Evolutionary conservation across 2,888 invertebrate species (phyloP).

Genomic region (Spilosoma lubricipeda): DNA sequence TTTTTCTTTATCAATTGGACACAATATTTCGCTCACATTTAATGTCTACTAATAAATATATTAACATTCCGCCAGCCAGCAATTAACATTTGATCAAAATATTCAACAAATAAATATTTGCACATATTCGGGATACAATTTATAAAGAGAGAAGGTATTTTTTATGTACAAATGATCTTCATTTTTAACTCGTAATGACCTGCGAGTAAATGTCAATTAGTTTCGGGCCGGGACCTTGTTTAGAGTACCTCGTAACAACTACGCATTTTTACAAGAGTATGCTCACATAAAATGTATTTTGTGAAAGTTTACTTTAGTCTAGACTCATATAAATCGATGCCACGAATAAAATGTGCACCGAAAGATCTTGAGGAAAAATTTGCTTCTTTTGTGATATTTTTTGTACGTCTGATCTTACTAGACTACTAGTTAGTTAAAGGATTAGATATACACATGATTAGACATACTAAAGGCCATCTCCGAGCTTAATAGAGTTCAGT

Average conservation of each 20-base stretch:
- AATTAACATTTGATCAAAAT: conserved; percentile 8
- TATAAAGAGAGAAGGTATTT: background rate
- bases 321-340: background rate
- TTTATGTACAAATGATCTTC: background rate
- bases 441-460: background rate
- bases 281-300: conserved; percentile 18
- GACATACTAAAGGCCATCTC: too few relatives aligned
- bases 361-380: background rate
- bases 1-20: too few relatives aligned
- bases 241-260: background rate
- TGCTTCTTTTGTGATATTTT: background rate
- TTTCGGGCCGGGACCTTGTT: background rate
- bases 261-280: conserved; percentile 8
- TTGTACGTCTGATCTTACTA: background rate
- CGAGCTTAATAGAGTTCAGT: too few relatives aligned
- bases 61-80: conserved; percentile 16
- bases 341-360: background rate
- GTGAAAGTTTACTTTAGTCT: background rate
- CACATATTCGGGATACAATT: background rate
- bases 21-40: background rate
- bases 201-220: conserved; percentile 9
- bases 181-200: conserved; percentile 11
- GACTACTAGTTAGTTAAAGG: background rate
- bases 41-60: conserved; percentile 26
- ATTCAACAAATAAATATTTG: background rate